Base-by-base conservation (phyloP, 2,888 invertebrate genomes). In the Heliconius sara region DNA sequence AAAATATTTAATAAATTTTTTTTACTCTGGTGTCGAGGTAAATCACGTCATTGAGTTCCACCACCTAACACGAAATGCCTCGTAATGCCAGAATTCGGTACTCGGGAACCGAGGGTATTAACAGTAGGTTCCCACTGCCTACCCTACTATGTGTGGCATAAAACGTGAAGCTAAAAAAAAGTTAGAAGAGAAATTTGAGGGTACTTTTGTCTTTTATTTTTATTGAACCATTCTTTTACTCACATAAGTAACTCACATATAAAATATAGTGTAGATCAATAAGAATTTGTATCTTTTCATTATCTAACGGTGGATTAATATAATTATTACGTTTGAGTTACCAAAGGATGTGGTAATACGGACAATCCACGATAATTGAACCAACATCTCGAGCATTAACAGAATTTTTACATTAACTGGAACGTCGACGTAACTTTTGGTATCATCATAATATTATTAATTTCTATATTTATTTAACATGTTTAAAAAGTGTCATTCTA, bases 301-400 rank as follows among this genome's bases (percentile, higher is more conserved):
- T 68, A 68, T 2, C 13, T 68, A 9, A 39, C 67, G 22, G n/a
- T n/a, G 34, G 39, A 68, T 68, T 39, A 39, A 68, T 68, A 39
- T n/a, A 43, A 68, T 68, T 68, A 68, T 68, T 39, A 43, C 68
- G n/a, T 39, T 39, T 39, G 5, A 39, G 68, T 6, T 43, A 43
- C 12, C 39, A 68, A 39, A 39, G 39, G 25, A 68, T n/a, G n/a
- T 1, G 5, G 39, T 39, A 39, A 39, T 68, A 68, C 39, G 68
- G n/a, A 43, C 68, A 68, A 68, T 68, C 68, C 39, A n/a, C 39
- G 13, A 68, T 43, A 68, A 68, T 68, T 68, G 68, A 43, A 39
- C 68, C 30, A 68, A 39, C 39, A 68, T 39, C n/a, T 68, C 39
- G 39, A 39, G 68, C 30, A 25, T 68, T 68, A 68, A 68, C 13